phyloP scores from a whole-genome alignment of 2,888 invertebrate genomes.

The Perithous albicinctus region DNA sequence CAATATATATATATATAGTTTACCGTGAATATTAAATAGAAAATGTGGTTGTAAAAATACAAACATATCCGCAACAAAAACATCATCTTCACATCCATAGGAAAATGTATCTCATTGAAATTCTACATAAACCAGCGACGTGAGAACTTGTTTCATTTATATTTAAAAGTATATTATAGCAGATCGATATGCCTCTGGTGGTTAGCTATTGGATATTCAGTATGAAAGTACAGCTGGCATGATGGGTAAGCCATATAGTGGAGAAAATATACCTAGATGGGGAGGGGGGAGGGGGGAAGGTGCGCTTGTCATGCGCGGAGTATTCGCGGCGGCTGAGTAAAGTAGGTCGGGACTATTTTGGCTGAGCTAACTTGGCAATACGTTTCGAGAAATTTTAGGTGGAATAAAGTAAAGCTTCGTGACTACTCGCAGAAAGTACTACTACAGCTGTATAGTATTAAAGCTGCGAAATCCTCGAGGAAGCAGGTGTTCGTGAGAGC shows the following conservation, averaged over 20 bases:
- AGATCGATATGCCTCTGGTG: slow-evolving; percentile 21
- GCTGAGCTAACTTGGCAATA: slow-evolving; percentile 45
- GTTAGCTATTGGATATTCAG: slow-evolving; percentile 39
- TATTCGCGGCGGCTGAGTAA: slow-evolving; percentile 40
- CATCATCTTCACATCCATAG: background rate
- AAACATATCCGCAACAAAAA: background rate
- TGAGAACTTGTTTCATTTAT: slow-evolving; percentile 34
- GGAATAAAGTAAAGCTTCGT: slow-evolving; percentile 50
- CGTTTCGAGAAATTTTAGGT: slow-evolving; percentile 45
- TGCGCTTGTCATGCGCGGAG: slow-evolving; percentile 14
- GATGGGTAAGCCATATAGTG: slow-evolving; percentile 12
- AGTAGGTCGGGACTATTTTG: slow-evolving; percentile 49
- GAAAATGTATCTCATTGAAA: background rate
- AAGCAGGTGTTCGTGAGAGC: slow-evolving; percentile 45
- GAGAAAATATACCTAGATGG: slow-evolving; percentile 3
- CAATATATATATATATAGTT: no score
- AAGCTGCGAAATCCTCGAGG: slow-evolving; percentile 23
- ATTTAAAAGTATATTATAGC: slow-evolving; percentile 24
- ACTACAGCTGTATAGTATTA: background rate
- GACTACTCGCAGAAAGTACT: slow-evolving; percentile 41
- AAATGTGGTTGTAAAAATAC: background rate
- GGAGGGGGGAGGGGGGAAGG: slow-evolving; percentile 14
- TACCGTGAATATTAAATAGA: background rate
- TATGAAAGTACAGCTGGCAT: slow-evolving; percentile 31
- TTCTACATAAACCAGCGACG: slow-evolving; percentile 23